Evolutionary conservation across 2,797 vertebrate species (phyloP).

Genomic region (Coendou prehensilis): DNA sequence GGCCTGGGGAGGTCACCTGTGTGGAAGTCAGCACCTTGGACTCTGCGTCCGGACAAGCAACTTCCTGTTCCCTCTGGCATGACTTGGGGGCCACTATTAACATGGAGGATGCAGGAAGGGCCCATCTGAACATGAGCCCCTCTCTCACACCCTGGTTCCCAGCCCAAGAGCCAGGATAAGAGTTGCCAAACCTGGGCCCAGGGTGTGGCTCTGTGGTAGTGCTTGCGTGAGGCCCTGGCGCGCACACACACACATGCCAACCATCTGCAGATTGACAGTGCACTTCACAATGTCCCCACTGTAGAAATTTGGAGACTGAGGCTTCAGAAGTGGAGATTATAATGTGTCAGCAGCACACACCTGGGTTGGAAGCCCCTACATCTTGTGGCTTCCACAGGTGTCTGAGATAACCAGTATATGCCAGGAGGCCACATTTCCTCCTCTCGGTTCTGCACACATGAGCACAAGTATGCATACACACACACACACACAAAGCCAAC

Average conservation of each 20-base stretch:
- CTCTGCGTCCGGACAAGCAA: not conserved
- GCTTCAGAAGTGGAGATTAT: not conserved
- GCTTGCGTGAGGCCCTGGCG: not conserved
- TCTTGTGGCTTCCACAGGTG: not conserved
- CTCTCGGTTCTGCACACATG: not conserved
- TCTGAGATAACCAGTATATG: not conserved
- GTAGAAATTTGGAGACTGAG: not conserved
- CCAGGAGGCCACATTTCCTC: slow-evolving; percentile 8
- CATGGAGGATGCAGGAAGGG: not conserved
- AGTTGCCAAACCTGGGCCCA: not conserved
- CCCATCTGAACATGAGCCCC: not conserved
- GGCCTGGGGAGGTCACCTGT: not conserved
- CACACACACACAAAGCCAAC: not conserved
- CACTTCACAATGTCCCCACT: not conserved
- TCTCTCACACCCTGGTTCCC: not conserved
- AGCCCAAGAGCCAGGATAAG: not conserved
- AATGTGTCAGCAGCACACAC: no score
- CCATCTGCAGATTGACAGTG: not conserved
- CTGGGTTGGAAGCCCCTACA: not conserved
- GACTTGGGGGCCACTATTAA: not conserved
- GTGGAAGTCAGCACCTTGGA: not conserved
- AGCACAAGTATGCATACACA: fast-evolving
- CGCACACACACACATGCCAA: fast-evolving
- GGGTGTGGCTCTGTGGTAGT: not conserved
- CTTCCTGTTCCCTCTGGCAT: not conserved